Percentiles rank a stretch among this genome's conserved stretches.
phyloP scores from a whole-genome alignment of 1,140 invertebrate genomes.

The Aphelinus atriplicis region DNA sequence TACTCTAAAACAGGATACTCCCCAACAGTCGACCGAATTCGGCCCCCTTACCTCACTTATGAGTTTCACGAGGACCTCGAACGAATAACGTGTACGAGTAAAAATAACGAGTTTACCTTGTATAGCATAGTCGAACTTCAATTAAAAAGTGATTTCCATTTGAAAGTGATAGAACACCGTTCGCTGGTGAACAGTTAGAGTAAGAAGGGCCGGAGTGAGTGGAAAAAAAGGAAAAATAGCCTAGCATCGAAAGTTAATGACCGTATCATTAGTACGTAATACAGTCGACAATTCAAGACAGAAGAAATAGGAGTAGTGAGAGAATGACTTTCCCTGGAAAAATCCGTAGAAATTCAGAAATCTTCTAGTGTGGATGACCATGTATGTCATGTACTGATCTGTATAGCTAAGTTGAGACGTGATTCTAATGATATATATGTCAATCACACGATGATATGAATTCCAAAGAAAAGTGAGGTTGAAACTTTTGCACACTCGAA shows the following conservation, averaged over 20 bases:
- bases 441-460: background rate
- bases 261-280: constrained; percentile 32
- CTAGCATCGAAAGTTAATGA: constrained; percentile 53
- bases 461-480: too few species aligned
- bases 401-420: background rate
- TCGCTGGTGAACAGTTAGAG: constrained; percentile 35
- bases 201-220: constrained; percentile 17
- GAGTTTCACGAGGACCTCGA: too few species aligned
- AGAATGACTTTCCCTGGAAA: constrained; percentile 7
- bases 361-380: background rate
- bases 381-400: background rate
- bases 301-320: constrained; percentile 34
- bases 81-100: too few species aligned
- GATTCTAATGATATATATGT: background rate
- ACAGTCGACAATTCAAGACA: constrained; percentile 18
- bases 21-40: too few species aligned
- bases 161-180: constrained; percentile 53
- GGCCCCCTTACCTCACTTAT: too few species aligned
- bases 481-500: too few species aligned
- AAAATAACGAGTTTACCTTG: too few species aligned
- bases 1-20: too few species aligned
- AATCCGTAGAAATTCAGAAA: constrained; percentile 23
- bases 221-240: constrained; percentile 46
- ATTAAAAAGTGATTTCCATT: constrained; percentile 40
- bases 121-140: too few species aligned